A percentile compares a stretch with the other conserved stretches of the same genome.
Evolutionary conservation across 2,113 vertebrate genomes (phyloP).

Genomic region (Callipepla squamata): DNA sequence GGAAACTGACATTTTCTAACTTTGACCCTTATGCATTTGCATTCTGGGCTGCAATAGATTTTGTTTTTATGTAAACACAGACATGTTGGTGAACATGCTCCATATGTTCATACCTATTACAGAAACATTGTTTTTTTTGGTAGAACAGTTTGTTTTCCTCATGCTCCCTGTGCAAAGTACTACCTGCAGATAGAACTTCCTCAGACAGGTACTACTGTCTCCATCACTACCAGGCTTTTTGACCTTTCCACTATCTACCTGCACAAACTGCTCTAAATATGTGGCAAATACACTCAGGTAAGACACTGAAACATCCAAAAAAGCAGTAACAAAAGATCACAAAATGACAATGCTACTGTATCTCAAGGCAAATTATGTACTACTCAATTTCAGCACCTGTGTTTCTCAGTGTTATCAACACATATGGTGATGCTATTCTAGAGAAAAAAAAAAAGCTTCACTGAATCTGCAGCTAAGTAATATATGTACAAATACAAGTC

Average conservation of each 20-base stretch:
- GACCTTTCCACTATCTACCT: not conserved
- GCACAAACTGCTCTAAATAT: not conserved
- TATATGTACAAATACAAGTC: fast-evolving
- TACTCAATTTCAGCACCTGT: not conserved
- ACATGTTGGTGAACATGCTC: not conserved
- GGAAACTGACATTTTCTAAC: not conserved
- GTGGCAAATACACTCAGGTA: not conserved
- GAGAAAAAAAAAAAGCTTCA: not conserved
- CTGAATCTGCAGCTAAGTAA: not conserved
- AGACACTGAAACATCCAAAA: not conserved
- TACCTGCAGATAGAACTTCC: not conserved
- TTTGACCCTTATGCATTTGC: not conserved
- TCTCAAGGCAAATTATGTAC: not conserved
- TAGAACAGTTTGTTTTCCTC: not conserved
- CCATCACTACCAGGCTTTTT: not conserved
- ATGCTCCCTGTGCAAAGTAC: not conserved
- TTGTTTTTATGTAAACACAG: not conserved
- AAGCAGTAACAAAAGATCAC: not conserved
- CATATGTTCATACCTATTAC: not conserved
- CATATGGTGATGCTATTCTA: not conserved
- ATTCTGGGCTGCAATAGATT: not conserved
- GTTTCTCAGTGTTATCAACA: not conserved
- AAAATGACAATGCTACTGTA: not conserved
- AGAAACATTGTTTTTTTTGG: not conserved
- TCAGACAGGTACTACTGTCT: not conserved